phyloP scores from a whole-genome alignment of 2,888 invertebrate species.

The Ephialtes manifestator region DNA sequence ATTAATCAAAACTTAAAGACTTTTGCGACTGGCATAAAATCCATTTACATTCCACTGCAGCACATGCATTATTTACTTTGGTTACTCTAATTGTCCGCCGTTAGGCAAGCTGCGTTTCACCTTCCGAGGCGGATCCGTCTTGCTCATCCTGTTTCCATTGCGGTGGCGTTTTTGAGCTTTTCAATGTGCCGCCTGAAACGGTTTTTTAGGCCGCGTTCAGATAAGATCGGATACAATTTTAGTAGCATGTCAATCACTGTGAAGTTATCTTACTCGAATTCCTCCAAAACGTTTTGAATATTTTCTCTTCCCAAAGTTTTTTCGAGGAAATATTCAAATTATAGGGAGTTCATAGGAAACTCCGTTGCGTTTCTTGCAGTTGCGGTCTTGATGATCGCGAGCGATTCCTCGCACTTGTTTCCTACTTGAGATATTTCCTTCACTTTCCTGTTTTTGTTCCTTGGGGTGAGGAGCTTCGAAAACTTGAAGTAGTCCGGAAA shows the following conservation, averaged over 20 bases:
- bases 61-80: constrained; percentile 35
- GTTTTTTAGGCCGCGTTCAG: constrained; percentile 29
- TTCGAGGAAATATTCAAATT: constrained; percentile 38
- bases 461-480: constrained; percentile 19
- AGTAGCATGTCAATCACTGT: constrained; percentile 25
- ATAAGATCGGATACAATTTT: constrained; percentile 12
- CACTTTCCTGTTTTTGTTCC: not conserved
- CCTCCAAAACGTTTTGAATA: constrained; percentile 22
- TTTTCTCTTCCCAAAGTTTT: constrained; percentile 33
- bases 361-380: not conserved
- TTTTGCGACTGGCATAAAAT: constrained; percentile 14
- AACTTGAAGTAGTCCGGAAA: constrained; percentile 5
- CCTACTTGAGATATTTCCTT: not conserved
- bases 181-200: constrained; percentile 31
- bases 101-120: not conserved
- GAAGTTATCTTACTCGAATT: constrained; percentile 6
- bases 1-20: constrained; percentile 44
- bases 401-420: constrained; percentile 10
- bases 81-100: not conserved
- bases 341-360: constrained; percentile 4
- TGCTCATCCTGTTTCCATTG: constrained; percentile 1
- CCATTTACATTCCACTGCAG: constrained; percentile 60
- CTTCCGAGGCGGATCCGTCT: constrained; percentile 10
- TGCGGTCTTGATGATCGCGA: not conserved
- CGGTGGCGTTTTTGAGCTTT: constrained; percentile 20